Base-by-base conservation (phyloP, 1,140 invertebrate genomes). In the Pteromalus puparum region DNA sequence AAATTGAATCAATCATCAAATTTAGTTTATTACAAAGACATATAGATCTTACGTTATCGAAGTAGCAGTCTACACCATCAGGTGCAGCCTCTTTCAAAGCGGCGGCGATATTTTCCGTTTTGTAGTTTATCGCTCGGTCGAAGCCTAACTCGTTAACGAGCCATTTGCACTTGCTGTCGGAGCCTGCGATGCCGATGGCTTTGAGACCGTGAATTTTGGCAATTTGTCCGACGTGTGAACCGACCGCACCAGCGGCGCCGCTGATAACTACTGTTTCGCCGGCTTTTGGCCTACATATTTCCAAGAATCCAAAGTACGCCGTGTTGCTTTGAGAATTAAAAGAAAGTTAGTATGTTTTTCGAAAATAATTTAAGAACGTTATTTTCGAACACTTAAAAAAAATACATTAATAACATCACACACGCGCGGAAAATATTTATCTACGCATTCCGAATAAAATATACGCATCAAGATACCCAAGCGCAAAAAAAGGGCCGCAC, bases 121-220 rank as follows among this genome's bases (percentile, higher is more conserved):
- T 97, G 89, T 97, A 97, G 91, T 97, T 97, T 81, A 95, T 95
- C 2, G 94, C 95, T 85, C 91, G 87, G 90, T 97, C 95, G 89
- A 97, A 96, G n/a, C 94, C 94, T 1, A 96, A 87, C 67, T 96
- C 94, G 6, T 95, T 88, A 28, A 93, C 94, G 2, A 97, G 88
- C 95, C 95, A 97, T 84, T 94, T 90, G 83, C 95, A 94, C 93
- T 97, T 97, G 0, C 95, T 95, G 81, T 96, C 95, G n/a, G 94
- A 93, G 15, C 96, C 96, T 83, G 95, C 94, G 88, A 96, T 95
- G 10, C 96, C 96, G 87, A 97, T 95, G 0, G 96, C 96, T 85
- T 90, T 94, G 74, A 96, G 95, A 26, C 95, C 95, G 94, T 85
- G 42, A 85, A 96, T 94, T 91, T 96, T 96, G 2, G 94, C 96